Evolutionary conservation across 1,140 invertebrate species (phyloP), one percentile per base, ranked within the genome.

Genomic region (Drepana arcuata): DNA sequence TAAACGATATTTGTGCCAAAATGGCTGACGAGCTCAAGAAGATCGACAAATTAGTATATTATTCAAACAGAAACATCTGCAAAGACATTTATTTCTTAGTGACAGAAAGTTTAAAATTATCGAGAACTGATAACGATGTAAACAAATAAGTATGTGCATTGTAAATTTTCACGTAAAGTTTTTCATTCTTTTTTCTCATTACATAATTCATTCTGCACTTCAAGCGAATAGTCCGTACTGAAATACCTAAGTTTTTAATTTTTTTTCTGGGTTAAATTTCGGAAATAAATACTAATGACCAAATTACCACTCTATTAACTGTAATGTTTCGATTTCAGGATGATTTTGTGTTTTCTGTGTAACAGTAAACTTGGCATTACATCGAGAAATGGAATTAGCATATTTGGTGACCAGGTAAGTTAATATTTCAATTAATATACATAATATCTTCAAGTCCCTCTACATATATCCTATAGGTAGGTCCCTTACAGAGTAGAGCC

Each of bases 331-430:
- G 2, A 23, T 64, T 61, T 25, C 41, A 64, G 60, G 14, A 67
- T 67, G 64, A 56, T 41, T 12, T 41, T 37, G 0, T 40, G 26
- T 24, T 64, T 70, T 27, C 54, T 70, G 3, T 70, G 69, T 42
- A 68, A 68, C 34, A 28, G 16, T 26, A 43, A 29, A 16, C 34
- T 42, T 4, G 46, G 53, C 7, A 12, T 49, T 2, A 36, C 48
- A 12, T 36, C 41, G 7, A 55, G 46, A 7, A 60, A 54, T 32
- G 48, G 43, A 26, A 43, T 48, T 7, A 63, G 50, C 32, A 28
- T 73, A 14, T 70, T 73, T 36, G 50, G 44, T 10, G 48, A 65
- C 13, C 35, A 52, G 26, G 69, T 70, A 56, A 65, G 59, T 55
- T 13, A 25, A 11, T 12, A 21, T 29, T 14, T 29, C n/a, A n/a